Conservation (phyloP, 2,113 vertebrate species). For the Ancistrus triradiatus region DNA sequence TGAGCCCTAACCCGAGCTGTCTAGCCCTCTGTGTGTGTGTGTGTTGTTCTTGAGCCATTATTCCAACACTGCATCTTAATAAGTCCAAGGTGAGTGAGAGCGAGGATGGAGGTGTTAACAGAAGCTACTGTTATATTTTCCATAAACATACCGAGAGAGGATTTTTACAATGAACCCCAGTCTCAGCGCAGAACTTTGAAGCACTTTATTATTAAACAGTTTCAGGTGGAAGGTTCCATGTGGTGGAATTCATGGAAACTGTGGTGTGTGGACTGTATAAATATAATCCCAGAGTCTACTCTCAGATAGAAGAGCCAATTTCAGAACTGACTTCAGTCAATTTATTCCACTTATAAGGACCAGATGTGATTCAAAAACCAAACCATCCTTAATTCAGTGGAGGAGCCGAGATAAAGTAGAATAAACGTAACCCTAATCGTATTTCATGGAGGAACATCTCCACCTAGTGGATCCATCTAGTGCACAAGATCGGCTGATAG, state of each 20-base stretch:
- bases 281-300: neutral
- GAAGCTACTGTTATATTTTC: no score
- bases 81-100: neutral
- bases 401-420: no score
- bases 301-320: neutral
- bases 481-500: no score
- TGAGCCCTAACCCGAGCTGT: neutral
- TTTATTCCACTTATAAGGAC: neutral
- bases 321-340: neutral
- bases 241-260: neutral
- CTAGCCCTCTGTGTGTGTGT: slow-evolving; percentile 1
- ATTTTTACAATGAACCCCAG: no score
- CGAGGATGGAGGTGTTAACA: neutral
- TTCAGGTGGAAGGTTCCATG: neutral
- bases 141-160: no score
- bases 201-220: no score
- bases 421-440: no score
- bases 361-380: neutral
- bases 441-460: no score
- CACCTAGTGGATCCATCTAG: no score
- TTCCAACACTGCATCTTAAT: neutral
- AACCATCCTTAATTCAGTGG: no score
- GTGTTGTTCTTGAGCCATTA: neutral
- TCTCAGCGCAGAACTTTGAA: no score
- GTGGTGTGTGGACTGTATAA: neutral